Base-by-base conservation (phyloP, 2,797 vertebrate genomes). In the Halcyon chelicuti region DNA sequence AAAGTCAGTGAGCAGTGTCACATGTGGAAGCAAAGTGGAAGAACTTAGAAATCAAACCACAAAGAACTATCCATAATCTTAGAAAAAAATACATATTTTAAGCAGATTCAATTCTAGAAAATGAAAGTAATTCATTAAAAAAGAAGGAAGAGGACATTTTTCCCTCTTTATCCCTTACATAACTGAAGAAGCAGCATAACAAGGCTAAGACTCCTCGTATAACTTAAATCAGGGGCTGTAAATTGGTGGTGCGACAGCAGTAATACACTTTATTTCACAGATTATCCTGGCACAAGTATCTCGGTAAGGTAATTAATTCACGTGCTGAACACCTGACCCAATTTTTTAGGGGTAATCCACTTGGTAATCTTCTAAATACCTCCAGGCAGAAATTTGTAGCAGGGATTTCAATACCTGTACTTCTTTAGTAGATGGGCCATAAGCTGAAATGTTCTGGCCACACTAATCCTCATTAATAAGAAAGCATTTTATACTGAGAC, bases 291-390 rank as follows among this genome's bases (percentile, higher is more conserved):
- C 29, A 86, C 44, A 63, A 63, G n/a, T 75, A 81, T 74, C 37
- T 86, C 90, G 61, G 71, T 81, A 86, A 94, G 66, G 51, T 93
- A 96, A 94, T 96, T 90, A 91, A 94, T 90, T 93, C 73, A 95
- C 0, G 0, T 66, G 44, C 62, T 81, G 66, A 91, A 87, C 87
- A 81, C 62, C 33, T 88, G 87, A 79, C 87, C 66, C 70, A 91
- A 86, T 84, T 88, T 93, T 91, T 93, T 75, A 75, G 66, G 68
- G 17, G 72, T 90, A 96, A 96, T 96, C 87, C 66, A 0, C 72
- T 81, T 67, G 28, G 60, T 96, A 94, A 96, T 91, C 95, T 96
- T 78, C 82, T 94, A 76, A 94, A 86, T 91, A 78, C 51, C 37
- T 94, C 12, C 58, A 96, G 58, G 51, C 14, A 95, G 35, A 93